phyloP scores from a whole-genome alignment of 2,888 invertebrate species.

The Altica lythri region DNA sequence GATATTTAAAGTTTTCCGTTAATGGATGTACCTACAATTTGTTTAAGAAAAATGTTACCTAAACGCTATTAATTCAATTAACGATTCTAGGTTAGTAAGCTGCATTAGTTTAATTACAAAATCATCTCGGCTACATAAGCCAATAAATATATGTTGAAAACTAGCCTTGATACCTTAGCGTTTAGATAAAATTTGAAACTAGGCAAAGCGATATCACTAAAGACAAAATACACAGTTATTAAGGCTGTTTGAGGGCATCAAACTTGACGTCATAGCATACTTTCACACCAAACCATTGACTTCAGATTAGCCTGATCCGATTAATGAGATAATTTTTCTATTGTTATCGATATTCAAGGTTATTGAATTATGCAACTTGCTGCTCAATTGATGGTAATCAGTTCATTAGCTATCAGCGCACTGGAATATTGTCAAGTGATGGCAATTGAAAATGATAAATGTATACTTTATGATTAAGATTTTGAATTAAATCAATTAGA shows the following conservation, averaged over 20 bases:
- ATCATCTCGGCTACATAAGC: no score
- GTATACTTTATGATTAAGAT: slow-evolving; percentile 1
- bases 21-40: no score
- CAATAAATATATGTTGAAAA: not conserved
- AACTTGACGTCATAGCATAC: slow-evolving; percentile 10
- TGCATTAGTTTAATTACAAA: no score
- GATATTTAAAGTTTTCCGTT: no score
- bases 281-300: slow-evolving; percentile 17
- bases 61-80: no score
- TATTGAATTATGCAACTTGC: slow-evolving; percentile 18
- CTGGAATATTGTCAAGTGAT: slow-evolving; percentile 18
- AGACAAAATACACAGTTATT: not conserved
- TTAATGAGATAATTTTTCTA: slow-evolving; percentile 17
- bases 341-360: slow-evolving; percentile 14
- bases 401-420: slow-evolving; percentile 13
- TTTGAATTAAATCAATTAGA: slow-evolving; percentile 1
- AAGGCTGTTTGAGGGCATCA: slow-evolving; percentile 7
- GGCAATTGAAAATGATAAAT: slow-evolving; percentile 7
- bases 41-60: no score
- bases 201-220: not conserved
- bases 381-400: slow-evolving; percentile 17
- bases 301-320: slow-evolving; percentile 8
- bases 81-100: no score
- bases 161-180: not conserved
- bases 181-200: not conserved